Conservation (phyloP, 2,113 vertebrate genomes). For the Fukomys damarensis region DNA sequence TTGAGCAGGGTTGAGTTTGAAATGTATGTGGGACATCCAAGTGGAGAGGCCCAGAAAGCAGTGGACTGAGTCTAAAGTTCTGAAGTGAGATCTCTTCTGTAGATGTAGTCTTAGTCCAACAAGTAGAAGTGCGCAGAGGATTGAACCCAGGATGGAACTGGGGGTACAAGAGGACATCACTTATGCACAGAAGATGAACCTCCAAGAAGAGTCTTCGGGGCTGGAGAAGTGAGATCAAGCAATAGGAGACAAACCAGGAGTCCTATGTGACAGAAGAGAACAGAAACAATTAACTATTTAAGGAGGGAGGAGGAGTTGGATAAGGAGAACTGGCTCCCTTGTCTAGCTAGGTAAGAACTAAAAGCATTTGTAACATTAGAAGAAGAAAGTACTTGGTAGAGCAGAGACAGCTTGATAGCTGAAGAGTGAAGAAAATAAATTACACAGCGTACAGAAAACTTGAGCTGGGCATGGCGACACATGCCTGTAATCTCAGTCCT, state of each 20-base stretch:
- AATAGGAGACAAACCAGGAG: background rate
- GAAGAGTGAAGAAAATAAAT: background rate
- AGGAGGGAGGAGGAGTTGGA: background rate
- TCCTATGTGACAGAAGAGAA: background rate
- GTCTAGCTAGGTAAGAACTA: background rate
- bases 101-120: background rate
- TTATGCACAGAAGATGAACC: accelerated
- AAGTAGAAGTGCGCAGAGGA: background rate
- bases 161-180: accelerated
- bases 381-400: background rate
- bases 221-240: no score
- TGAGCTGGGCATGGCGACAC: background rate
- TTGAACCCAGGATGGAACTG: no score
- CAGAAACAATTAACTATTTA: background rate
- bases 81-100: background rate
- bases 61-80: background rate
- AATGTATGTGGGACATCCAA: background rate
- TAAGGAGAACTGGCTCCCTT: background rate
- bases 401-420: background rate
- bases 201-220: background rate
- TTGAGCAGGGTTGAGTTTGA: background rate
- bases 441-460: background rate
- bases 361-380: background rate
- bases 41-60: background rate
- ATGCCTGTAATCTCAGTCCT: background rate